Evolutionary conservation across 2,888 invertebrate genomes (phyloP).

Genomic region (Bugula neritina): DNA sequence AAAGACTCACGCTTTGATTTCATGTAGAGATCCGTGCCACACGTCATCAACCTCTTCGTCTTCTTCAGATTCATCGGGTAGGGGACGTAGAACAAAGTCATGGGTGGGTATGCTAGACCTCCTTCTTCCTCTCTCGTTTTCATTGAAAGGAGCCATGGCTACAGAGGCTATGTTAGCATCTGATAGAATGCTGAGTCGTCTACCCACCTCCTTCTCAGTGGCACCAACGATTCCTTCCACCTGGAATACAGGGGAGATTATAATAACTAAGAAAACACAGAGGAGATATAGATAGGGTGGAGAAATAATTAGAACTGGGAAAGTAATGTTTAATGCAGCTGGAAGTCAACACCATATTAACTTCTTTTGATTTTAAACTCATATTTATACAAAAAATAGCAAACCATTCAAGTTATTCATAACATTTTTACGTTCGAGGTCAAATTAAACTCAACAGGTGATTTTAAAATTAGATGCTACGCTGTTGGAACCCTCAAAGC

Average conservation of each 20-base stretch:
- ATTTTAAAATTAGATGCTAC: too few relatives aligned
- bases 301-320: too few relatives aligned
- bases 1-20: slow-evolving; percentile 20
- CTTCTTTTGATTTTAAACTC: too few relatives aligned
- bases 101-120: slow-evolving; percentile 9
- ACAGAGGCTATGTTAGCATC: slow-evolving; percentile 1
- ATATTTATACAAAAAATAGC: too few relatives aligned
- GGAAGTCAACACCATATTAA: too few relatives aligned
- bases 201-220: background rate
- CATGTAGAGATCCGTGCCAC: slow-evolving; percentile 6
- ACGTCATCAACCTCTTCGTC: slow-evolving; percentile 14
- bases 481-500: too few relatives aligned
- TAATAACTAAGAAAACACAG: too few relatives aligned
- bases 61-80: background rate
- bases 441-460: background rate
- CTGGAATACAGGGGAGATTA: background rate
- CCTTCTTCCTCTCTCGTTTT: background rate
- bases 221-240: slow-evolving; percentile 14
- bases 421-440: too few relatives aligned
- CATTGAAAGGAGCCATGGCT: background rate
- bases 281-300: too few relatives aligned
- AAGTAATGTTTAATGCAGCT: too few relatives aligned
- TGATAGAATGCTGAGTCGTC: background rate
- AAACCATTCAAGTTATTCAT: too few relatives aligned
- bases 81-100: background rate